Conservation (phyloP, 2,888 invertebrate species). For the Pediacus dermestoides region DNA sequence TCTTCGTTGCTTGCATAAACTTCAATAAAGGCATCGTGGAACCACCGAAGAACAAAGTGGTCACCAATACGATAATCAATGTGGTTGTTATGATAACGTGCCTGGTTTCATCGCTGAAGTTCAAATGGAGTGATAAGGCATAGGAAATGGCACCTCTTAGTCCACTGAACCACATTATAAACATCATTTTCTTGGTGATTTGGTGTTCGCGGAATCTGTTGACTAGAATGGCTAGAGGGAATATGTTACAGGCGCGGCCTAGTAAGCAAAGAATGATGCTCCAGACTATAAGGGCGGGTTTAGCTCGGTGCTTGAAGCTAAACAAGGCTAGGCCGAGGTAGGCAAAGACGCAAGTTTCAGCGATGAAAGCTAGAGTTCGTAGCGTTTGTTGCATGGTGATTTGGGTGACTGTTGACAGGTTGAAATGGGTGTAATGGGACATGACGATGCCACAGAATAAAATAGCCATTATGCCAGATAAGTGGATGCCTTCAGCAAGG, state of each 20-base stretch:
- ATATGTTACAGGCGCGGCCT: slow-evolving; percentile 95
- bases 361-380: slow-evolving; percentile 94
- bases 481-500: slow-evolving; percentile 79
- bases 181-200: slow-evolving; percentile 97
- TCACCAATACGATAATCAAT: slow-evolving; percentile 94
- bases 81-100: slow-evolving; percentile 98
- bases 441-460: slow-evolving; percentile 98
- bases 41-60: slow-evolving; percentile 92
- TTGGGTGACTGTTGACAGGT: slow-evolving; percentile 96
- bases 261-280: slow-evolving; percentile 87
- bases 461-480: slow-evolving; percentile 96
- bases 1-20: slow-evolving; percentile 72
- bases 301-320: slow-evolving; percentile 91
- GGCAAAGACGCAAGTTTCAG: slow-evolving; percentile 98
- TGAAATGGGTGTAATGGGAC: slow-evolving; percentile 99
- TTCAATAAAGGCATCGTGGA: slow-evolving; percentile 97
- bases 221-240: slow-evolving; percentile 87
- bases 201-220: slow-evolving; percentile 97
- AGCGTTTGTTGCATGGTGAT: slow-evolving; percentile 99
- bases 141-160: slow-evolving; percentile 97
- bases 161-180: slow-evolving; percentile 99
- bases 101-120: slow-evolving; percentile 89
- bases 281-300: slow-evolving; percentile 91
- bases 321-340: slow-evolving; percentile 92
- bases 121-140: slow-evolving; percentile 92